These are phyloP conservation scores for Heterotilapia buettikoferi DNA, from an alignment of 2,113 vertebrate species.

Conservation along the genomic window DNA sequence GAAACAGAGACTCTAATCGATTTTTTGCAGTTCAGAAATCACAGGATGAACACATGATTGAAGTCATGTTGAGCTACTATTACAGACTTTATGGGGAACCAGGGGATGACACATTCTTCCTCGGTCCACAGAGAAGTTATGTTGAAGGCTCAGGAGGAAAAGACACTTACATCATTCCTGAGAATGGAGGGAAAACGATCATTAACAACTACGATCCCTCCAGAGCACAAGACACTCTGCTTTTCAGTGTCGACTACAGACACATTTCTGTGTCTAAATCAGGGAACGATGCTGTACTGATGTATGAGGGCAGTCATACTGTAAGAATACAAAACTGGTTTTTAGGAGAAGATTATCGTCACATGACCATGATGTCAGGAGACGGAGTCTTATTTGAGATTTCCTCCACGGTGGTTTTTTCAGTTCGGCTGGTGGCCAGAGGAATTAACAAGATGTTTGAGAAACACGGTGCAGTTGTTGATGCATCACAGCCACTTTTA, in stretches of 20 bases:
- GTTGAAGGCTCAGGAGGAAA: slow-evolving; percentile 38
- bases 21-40: slow-evolving; percentile 47
- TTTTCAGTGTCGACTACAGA: slow-evolving; percentile 9
- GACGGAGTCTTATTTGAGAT: slow-evolving; percentile 49
- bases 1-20: slow-evolving; percentile 32
- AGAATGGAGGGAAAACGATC: slow-evolving; percentile 24
- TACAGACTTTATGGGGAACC: slow-evolving; percentile 40
- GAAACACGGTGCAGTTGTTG: not conserved
- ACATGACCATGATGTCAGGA: slow-evolving; percentile 42
- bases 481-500: slow-evolving; percentile 21
- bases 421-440: slow-evolving; percentile 34
- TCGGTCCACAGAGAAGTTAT: slow-evolving; percentile 49
- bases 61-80: slow-evolving; percentile 45
- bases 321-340: slow-evolving; percentile 43
- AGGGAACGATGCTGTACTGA: slow-evolving; percentile 8
- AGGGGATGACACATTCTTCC: slow-evolving; percentile 46
- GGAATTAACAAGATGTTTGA: slow-evolving; percentile 45
- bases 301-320: slow-evolving; percentile 8
- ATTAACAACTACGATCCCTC: slow-evolving; percentile 48
- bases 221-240: slow-evolving; percentile 26
- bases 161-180: slow-evolving; percentile 45
- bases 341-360: slow-evolving; percentile 27
- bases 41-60: not conserved
- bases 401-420: slow-evolving; percentile 14
- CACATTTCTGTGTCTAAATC: slow-evolving; percentile 46